Evolutionary conservation across 2,797 vertebrate genomes (phyloP), one percentile per base, ranked within the genome.

Genomic region (Leuciscus waleckii): DNA sequence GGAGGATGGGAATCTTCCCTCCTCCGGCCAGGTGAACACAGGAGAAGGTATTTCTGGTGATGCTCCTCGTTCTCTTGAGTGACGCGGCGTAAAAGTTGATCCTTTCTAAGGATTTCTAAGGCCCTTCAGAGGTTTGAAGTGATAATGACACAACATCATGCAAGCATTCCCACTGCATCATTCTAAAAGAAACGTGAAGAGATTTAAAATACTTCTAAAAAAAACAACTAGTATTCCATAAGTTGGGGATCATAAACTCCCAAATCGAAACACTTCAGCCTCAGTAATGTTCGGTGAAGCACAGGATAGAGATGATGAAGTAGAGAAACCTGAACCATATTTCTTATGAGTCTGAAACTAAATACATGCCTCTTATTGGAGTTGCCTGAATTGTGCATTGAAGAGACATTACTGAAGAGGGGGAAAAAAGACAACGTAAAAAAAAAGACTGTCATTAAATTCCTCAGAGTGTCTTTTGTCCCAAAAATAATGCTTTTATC

Each of bases 401-500:
- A 91, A 79, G 67, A 85, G 81, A 85, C 92, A 91, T 92, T 91
- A 88, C 78, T 61, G 67, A 61, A 83, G 46, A 88, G 69, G 46
- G 56, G 16, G 65, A 89, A 88, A 79, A 84, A 75, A 71, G 54
- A 65, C 81, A 82, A 87, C 2, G 88, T 51, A 2, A 26, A 75
- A 89, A 92, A 92, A 91, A 92, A 92, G 86, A 90, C 71, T 88
- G 91, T 87, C 91, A 91, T 93, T 92, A 90, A 92, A 94, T 95
- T 85, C 92, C 92, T 94, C 91, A 89, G 91, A 95, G 92, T 92
- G 92, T 91, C 95, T 94, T 95, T 94, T 93, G 93, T 95, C 94
- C 92, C 91, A 89, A 93, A 96, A 96, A 96, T 93, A 95, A 95
- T 93, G 94, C 95, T 96, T 94, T 96, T 95, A 96, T 95, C 94